Evolutionary conservation across 2,888 invertebrate genomes (phyloP), one percentile per base, ranked within the genome.

Genomic region (Pristionchus arcanus): DNA sequence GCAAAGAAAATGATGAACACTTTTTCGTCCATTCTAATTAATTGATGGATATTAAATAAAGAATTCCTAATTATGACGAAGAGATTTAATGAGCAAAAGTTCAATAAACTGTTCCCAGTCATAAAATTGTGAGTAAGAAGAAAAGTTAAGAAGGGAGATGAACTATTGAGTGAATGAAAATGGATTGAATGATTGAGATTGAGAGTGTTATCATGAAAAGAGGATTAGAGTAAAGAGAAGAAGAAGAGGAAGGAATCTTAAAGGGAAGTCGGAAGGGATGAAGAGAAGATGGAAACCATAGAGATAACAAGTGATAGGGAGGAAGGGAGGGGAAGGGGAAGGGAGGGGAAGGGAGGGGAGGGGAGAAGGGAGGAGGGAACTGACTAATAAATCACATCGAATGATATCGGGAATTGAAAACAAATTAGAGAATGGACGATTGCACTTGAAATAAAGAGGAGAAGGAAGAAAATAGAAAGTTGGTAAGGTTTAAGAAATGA

Each of bases 261-360:
- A 16, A 37, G 21, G 25, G 21, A 37, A 37, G 34, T 83, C n/a
- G 34, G 55, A 53, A 49, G 25, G 49, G 83, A n/a, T 49, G 49
- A 34, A 31, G 55, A 31, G 34, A 28, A 55, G 28, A 31, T 15
- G n/a, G 83, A 55, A 83, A 31, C 28, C n/a, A 53, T 53, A n/a
- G 37, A 68, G 68, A 68, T 68, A 68, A 68, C 68, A n/a, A 68
- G 28, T 68, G 68, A 68, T 68, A 68, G 15, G 34, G 66, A 90
- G n/a, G n/a, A n/a, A n/a, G n/a, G n/a, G n/a, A n/a, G n/a, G n/a
- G n/a, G n/a, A n/a, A 84, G 55, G 21, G 34, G 25, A 71, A 68
- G 74, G 83, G 68, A 90, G 63, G 59, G 87, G 55, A 55, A 63
- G 55, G 49, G 11, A 81, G 55, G 87, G 71, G 86, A 90, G 87